A percentile compares a stretch with the other conserved stretches of the same genome.
These are phyloP conservation scores for Cancer borealis DNA, from an alignment of 2,888 invertebrate species.

Conservation along the genomic window DNA sequence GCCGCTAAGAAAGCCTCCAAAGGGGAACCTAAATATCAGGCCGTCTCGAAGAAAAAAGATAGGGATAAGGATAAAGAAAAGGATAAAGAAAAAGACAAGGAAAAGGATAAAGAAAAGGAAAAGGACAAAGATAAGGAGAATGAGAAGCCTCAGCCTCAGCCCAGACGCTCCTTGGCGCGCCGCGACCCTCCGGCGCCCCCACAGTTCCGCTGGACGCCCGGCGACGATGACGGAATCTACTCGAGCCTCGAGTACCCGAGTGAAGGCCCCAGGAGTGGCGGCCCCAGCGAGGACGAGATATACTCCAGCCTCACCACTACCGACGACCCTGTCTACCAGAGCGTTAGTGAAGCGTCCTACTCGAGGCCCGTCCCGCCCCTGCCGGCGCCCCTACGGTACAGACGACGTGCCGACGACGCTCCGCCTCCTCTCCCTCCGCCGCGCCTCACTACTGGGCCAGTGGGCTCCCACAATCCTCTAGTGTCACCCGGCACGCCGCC, in stretches of 20 bases:
- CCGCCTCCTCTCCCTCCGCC: conserved; percentile 77
- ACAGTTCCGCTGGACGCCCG: conserved; percentile 72
- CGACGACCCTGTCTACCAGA: conserved; percentile 75
- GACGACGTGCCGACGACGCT: conserved; percentile 73
- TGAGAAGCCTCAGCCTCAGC: conserved; percentile 51
- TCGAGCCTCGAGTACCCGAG: conserved; percentile 74
- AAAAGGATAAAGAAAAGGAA: conserved; percentile 54
- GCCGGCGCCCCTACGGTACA: conserved; percentile 74
- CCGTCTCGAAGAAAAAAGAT: conserved; percentile 61
- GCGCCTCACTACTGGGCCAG: conserved; percentile 74
- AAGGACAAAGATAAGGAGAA: conserved; percentile 48
- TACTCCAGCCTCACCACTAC: conserved; percentile 74
- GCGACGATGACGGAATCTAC: conserved; percentile 76
- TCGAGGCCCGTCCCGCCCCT: conserved; percentile 76
- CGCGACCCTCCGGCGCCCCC: conserved; percentile 52
- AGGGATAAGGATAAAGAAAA: conserved; percentile 50
- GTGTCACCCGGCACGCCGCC: conserved; percentile 56
- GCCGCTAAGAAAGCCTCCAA: conserved; percentile 60
- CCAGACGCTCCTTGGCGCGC: conserved; percentile 57
- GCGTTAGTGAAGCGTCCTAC: conserved; percentile 73
- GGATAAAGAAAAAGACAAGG: conserved; percentile 58
- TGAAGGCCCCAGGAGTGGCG: conserved; percentile 59
- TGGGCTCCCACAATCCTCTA: conserved; percentile 71
- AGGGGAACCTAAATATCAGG: conserved; percentile 68
- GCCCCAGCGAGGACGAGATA: conserved; percentile 72